Conservation (phyloP, 2,113 vertebrate genomes). For the Argyrosomus japonicus region DNA sequence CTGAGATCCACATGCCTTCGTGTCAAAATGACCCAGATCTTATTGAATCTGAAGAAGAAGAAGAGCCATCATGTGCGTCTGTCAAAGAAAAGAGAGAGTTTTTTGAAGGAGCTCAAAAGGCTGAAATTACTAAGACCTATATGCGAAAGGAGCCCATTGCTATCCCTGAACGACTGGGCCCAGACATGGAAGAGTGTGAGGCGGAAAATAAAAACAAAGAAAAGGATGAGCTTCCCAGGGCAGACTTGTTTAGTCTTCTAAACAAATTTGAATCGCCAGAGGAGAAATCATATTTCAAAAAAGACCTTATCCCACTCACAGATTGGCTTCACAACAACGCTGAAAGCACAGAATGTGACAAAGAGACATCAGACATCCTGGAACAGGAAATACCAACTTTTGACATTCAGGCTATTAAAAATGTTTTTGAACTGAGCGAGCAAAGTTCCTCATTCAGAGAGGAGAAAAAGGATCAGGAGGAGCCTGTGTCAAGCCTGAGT, state of each 20-base stretch:
- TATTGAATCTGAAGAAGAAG: constrained; percentile 42
- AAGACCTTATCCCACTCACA: constrained; percentile 67
- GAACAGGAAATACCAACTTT: constrained; percentile 81
- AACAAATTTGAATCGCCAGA: constrained; percentile 83
- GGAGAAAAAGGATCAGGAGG: constrained; percentile 75
- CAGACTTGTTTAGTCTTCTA: constrained; percentile 68
- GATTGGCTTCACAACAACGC: constrained; percentile 70
- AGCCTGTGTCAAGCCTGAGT: constrained; percentile 76
- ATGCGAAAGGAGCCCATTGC: constrained; percentile 77
- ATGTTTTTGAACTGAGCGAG: constrained; percentile 85
- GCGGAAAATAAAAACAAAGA: constrained; percentile 67
- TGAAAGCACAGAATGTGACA: constrained; percentile 72
- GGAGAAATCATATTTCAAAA: constrained; percentile 70
- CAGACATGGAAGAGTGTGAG: constrained; percentile 78
- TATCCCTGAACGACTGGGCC: constrained; percentile 73
- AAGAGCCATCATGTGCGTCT: constrained; percentile 70
- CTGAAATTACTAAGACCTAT: constrained; percentile 79
- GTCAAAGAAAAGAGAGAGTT: constrained; percentile 81
- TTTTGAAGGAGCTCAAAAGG: constrained; percentile 82
- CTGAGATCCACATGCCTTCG: constrained; percentile 79
- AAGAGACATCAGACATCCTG: constrained; percentile 71
- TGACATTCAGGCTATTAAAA: constrained; percentile 84
- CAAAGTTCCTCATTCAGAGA: constrained; percentile 77
- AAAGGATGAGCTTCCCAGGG: constrained; percentile 73
- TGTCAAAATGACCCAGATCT: constrained; percentile 80